These are phyloP conservation scores for Drosophila truncata DNA, from an alignment of 1,140 invertebrate species.

Conservation along the genomic window DNA sequence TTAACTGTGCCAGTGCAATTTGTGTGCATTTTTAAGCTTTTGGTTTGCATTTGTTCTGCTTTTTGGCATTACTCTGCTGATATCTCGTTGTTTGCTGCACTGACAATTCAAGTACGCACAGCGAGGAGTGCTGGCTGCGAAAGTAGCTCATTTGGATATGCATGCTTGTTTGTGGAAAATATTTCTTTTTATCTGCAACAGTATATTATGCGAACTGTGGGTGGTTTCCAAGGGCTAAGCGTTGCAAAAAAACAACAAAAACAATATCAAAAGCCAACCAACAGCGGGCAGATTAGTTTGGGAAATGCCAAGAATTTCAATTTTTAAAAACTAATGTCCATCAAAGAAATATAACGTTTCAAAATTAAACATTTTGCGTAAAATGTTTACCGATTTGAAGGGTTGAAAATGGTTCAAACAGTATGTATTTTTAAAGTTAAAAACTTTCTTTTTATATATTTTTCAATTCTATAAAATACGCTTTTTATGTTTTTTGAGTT, in stretches of 20 bases:
- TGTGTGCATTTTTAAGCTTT: constrained; percentile 50
- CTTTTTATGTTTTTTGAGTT: too few relatives aligned
- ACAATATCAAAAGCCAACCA: constrained; percentile 22
- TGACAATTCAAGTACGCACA: constrained; percentile 56
- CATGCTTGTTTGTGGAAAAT: constrained; percentile 24
- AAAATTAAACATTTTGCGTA: too few relatives aligned
- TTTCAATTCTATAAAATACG: too few relatives aligned
- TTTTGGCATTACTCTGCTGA: constrained; percentile 36
- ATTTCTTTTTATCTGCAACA: constrained; percentile 1
- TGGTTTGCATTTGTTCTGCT: constrained; percentile 25
- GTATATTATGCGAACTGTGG: constrained; percentile 9
- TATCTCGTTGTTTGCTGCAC: constrained; percentile 35
- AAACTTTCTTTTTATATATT: too few relatives aligned
- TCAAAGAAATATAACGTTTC: too few relatives aligned
- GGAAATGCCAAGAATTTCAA: not conserved
- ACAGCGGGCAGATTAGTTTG: not conserved
- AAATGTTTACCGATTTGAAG: too few relatives aligned
- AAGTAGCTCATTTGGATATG: constrained; percentile 46
- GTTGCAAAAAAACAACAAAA: constrained; percentile 13
- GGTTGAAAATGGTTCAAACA: too few relatives aligned
- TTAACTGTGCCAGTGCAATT: constrained; percentile 48
- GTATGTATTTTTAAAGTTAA: too few relatives aligned
- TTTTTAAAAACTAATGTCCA: too few relatives aligned
- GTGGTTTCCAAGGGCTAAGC: constrained; percentile 10
- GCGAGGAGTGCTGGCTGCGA: constrained; percentile 28